Conservation (phyloP, 2,113 vertebrate genomes). For the Sturnus vulgaris region DNA sequence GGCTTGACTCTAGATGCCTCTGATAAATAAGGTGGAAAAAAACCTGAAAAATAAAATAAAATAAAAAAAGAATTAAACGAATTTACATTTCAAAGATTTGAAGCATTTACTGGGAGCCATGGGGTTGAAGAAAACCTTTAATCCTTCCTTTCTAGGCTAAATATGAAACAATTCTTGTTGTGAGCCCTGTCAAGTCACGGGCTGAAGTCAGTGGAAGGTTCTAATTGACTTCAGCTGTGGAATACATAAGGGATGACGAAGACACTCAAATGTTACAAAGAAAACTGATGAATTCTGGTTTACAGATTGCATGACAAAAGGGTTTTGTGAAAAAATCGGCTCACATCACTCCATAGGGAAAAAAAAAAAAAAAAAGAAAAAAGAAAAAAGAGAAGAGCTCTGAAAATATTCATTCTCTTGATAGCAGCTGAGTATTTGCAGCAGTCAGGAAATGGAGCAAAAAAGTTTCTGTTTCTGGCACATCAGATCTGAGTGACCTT, state of each 20-base stretch:
- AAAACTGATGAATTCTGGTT: slow-evolving; percentile 6
- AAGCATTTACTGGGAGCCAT: not conserved
- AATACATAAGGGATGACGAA: not conserved
- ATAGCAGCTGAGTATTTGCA: not conserved
- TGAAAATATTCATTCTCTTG: not conserved
- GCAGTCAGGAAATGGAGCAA: not conserved
- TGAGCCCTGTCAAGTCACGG: not conserved
- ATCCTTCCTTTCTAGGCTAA: not conserved
- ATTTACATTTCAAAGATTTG: not conserved
- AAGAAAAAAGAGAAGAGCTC: not conserved
- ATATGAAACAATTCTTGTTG: not conserved
- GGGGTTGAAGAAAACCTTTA: not conserved
- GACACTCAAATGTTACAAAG: not conserved
- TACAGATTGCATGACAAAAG: slow-evolving; percentile 14
- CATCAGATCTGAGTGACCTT: not conserved
- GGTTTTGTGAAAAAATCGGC: slow-evolving; percentile 12
- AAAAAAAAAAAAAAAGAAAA: not conserved
- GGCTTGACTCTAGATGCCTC: not conserved
- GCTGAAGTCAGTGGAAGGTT: not conserved
- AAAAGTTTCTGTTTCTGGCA: not conserved
- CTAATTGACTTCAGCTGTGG: slow-evolving; percentile 29
- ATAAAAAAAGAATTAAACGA: not conserved
- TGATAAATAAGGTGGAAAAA: not conserved
- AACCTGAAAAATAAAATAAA: not conserved
- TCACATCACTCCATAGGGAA: not conserved